Conservation (phyloP, 2,797 vertebrate genomes). For the Dermochelys coriacea region DNA sequence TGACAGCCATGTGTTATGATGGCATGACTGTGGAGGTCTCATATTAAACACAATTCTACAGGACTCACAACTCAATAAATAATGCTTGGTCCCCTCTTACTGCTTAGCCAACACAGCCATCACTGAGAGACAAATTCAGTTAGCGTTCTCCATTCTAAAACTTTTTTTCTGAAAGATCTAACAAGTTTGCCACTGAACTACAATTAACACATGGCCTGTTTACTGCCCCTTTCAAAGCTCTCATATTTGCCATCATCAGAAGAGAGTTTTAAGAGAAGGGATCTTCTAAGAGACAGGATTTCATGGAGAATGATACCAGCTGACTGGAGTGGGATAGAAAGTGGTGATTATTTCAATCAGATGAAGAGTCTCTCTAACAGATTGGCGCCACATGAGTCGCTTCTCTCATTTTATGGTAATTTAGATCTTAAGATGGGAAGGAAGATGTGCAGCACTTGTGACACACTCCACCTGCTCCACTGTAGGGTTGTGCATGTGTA, state of each 20-base stretch:
- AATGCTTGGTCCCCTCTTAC: not conserved
- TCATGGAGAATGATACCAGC: conserved; percentile 16
- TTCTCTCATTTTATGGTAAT: conserved; percentile 66
- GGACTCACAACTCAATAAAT: not conserved
- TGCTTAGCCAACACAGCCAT: not conserved
- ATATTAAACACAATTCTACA: not conserved
- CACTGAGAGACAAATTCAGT: not conserved
- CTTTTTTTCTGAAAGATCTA: not conserved
- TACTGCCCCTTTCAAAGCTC: not conserved
- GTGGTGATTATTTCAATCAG: conserved; percentile 73
- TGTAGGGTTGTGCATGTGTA: not conserved
- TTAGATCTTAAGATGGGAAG: conserved; percentile 52
- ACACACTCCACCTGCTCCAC: conserved; percentile 60
- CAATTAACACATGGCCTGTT: conserved; percentile 17
- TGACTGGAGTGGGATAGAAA: conserved; percentile 48
- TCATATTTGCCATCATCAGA: conserved; percentile 16
- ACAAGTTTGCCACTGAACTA: not conserved
- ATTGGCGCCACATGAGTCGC: conserved; percentile 59
- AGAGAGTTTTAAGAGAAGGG: conserved; percentile 29
- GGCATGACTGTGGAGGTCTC: not conserved
- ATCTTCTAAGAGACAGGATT: conserved; percentile 42
- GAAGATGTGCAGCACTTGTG: conserved; percentile 48
- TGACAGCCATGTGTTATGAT: not conserved
- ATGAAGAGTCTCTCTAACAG: conserved; percentile 67
- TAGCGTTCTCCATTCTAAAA: conserved; percentile 24